phyloP scores from a whole-genome alignment of 2,113 vertebrate genomes.

The Platichthys stellatus region DNA sequence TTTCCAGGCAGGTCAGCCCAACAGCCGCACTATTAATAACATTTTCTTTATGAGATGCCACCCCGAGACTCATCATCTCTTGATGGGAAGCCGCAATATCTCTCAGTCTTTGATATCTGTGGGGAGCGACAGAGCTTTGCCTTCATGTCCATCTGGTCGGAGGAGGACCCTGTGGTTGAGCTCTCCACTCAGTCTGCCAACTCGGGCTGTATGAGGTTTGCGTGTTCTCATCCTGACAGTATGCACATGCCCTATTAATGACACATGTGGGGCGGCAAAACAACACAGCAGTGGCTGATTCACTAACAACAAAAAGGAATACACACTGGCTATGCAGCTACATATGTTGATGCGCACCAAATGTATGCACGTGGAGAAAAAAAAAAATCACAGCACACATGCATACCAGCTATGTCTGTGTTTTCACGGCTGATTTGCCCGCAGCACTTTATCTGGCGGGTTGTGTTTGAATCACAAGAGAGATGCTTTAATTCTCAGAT shows the following conservation, averaged over 20 bases:
- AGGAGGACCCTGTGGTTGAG: conserved; percentile 56
- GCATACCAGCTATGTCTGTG: conserved; percentile 3
- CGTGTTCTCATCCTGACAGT: conserved; percentile 65
- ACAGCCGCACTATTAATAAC: conserved; percentile 54
- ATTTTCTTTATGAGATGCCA: conserved; percentile 48
- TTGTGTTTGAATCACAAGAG: conserved; percentile 59
- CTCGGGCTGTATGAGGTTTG: conserved; percentile 15
- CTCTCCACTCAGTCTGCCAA: conserved; percentile 57
- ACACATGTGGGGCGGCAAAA: conserved; percentile 21
- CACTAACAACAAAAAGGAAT: conserved; percentile 6
- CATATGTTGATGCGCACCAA: neutral
- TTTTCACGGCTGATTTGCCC: conserved; percentile 33
- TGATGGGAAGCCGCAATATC: conserved; percentile 48
- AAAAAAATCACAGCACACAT: conserved; percentile 4
- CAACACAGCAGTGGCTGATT: conserved; percentile 7
- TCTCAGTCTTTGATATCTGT: conserved; percentile 70
- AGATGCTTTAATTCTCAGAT: conserved; percentile 57
- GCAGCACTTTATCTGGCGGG: conserved; percentile 34
- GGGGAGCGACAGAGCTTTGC: conserved; percentile 52
- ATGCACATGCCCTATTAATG: conserved; percentile 58
- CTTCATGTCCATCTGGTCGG: conserved; percentile 79
- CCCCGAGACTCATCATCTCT: conserved; percentile 58
- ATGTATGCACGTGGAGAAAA: conserved; percentile 9
- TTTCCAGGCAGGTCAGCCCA: conserved; percentile 53
- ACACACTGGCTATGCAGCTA: conserved; percentile 10